These are phyloP conservation scores for Tachysurus vachellii DNA, from an alignment of 2,113 vertebrate species.

Conservation along the genomic window DNA sequence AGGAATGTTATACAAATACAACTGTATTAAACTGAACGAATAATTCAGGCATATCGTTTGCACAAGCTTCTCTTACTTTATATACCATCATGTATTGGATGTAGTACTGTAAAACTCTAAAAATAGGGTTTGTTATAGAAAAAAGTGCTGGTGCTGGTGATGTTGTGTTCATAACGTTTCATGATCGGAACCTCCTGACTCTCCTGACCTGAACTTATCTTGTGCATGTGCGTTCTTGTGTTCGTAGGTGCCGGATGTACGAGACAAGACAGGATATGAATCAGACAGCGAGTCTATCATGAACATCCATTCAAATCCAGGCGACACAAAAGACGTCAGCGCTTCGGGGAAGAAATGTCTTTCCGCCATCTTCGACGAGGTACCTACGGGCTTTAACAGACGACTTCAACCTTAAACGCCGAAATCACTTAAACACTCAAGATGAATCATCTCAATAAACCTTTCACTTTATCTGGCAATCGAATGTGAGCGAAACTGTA, in stretches of 20 bases:
- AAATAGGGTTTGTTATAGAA: background rate
- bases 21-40: too few species aligned
- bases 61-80: background rate
- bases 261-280: slow-evolving; percentile 77
- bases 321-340: background rate
- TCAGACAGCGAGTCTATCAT: slow-evolving; percentile 72
- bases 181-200: too few species aligned
- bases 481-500: background rate
- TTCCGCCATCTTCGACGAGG: slow-evolving; percentile 80
- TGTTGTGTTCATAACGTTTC: background rate
- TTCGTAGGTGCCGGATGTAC: slow-evolving; percentile 78
- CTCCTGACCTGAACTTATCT: background rate
- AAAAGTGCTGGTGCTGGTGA: background rate
- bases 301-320: slow-evolving; percentile 75
- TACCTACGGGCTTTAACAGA: slow-evolving; percentile 51
- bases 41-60: background rate
- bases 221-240: slow-evolving; percentile 30
- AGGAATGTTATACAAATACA: too few species aligned
- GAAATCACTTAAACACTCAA: background rate
- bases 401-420: background rate
- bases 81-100: background rate
- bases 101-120: background rate
- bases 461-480: background rate
- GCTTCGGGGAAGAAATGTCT: slow-evolving; percentile 65
- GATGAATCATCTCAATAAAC: background rate